Percentiles rank a stretch among this genome's conserved stretches.
Conservation (phyloP, 2,888 invertebrate species). For the Pseudococcus longispinus region DNA sequence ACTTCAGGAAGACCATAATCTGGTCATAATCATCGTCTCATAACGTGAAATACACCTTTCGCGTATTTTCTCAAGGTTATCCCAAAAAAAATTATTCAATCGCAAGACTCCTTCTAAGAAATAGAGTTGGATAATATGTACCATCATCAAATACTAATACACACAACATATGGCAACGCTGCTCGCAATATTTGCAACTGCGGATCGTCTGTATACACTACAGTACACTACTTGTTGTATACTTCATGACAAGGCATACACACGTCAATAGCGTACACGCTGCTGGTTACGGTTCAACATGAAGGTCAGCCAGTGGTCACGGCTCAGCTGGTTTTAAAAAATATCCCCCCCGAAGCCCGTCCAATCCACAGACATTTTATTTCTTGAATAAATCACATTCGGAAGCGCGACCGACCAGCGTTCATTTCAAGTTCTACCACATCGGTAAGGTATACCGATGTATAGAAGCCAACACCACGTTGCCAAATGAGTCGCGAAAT, state of each 20-base stretch:
- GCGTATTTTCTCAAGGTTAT: not conserved
- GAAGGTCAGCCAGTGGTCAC: constrained; percentile 54
- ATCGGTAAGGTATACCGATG: not conserved
- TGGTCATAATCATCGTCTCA: not conserved
- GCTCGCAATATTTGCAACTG: constrained; percentile 25
- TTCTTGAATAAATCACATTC: constrained; percentile 40
- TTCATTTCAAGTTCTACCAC: not conserved
- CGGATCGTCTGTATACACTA: constrained; percentile 1
- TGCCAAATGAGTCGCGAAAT: not conserved
- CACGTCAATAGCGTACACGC: constrained; percentile 47
- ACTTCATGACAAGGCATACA: constrained; percentile 45
- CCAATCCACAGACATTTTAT: constrained; percentile 11
- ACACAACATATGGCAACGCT: not conserved
- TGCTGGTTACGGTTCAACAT: constrained; percentile 51
- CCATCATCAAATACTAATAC: no score
- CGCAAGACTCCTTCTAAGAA: no score
- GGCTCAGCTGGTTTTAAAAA: constrained; percentile 46
- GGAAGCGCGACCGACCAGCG: constrained; percentile 7
- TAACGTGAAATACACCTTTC: not conserved
- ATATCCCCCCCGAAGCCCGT: not conserved
- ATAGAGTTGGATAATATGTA: no score
- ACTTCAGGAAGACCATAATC: no score
- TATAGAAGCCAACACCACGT: not conserved
- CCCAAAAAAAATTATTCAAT: not conserved
- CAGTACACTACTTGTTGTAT: not conserved